Evolutionary conservation across 2,888 invertebrate genomes (phyloP), one percentile per base, ranked within the genome.

Genomic region (Troglohyphantes excavatus): DNA sequence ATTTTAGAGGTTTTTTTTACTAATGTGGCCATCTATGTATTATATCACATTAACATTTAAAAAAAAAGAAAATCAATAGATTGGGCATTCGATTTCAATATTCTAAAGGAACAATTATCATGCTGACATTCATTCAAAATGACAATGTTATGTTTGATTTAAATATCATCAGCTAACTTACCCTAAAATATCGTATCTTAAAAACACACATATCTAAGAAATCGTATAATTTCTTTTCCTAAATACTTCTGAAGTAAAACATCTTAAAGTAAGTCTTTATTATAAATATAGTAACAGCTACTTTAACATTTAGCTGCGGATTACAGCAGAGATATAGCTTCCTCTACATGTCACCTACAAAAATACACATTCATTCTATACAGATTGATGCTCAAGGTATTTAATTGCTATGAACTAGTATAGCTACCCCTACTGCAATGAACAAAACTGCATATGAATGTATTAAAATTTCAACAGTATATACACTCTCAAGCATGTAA

Each of bases 351-450:
- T 43, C 17, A 21, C 13, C 73, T 88, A 81, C 79, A 88, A 88
- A 88, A 88, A 88, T 88, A 88, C 65, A 88, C 67, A 67, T 81
- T 23, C 65, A 79, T 27, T 67, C 81, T 85, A 75, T 81, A 81
- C 73, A 87, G 33, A 53, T 53, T 53, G 53, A 53, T 53, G n/a
- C 0, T 53, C 5, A 33, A 33, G n/a, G 13, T 13, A 13, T n/a
- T 13, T 53, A 53, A n/a, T 53, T 53, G 17, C 5, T 33, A 9
- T 6, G 33, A 33, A 33, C n/a, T 53, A 17, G 5, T 53, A n/a
- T 13, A 13, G 17, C 53, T 13, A 65, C 0, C 26, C 5, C 29
- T 27, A 26, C 9, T 0, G 9, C 65, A 27, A 26, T 23, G 29
- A 13, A 61, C 9, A 33, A 33, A 33, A 33, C 33, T 6, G 33